Conservation (phyloP, 2,888 invertebrate species). For the Aleiodes leptofemur region DNA sequence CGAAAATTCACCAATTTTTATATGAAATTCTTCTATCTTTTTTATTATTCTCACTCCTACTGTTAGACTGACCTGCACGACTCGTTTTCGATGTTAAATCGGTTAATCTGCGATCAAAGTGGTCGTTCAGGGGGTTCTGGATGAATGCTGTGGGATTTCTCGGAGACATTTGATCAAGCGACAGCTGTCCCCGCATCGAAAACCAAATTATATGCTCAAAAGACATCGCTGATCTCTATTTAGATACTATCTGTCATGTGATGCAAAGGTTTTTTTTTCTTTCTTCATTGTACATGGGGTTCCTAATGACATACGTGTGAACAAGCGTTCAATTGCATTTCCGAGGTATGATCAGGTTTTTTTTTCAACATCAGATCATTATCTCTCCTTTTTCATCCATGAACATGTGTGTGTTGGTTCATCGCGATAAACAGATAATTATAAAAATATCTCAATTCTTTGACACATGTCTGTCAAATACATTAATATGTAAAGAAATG, state of each 20-base stretch:
- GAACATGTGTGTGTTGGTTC: constrained; percentile 3
- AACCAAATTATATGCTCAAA: constrained; percentile 74
- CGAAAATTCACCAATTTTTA: constrained; percentile 8
- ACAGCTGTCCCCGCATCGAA: constrained; percentile 74
- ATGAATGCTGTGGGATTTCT: constrained; percentile 30
- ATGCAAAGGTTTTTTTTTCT: constrained; percentile 54
- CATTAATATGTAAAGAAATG: too few relatives aligned
- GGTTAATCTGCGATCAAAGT: constrained; percentile 27
- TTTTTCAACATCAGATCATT: constrained; percentile 24
- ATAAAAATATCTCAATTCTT: constrained; percentile 18
- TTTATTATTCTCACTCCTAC: not conserved
- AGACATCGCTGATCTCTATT: constrained; percentile 73
- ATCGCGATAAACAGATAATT: constrained; percentile 15
- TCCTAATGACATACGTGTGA: constrained; percentile 60
- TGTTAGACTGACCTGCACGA: constrained; percentile 32
- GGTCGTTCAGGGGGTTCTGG: not conserved
- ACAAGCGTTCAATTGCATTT: constrained; percentile 62
- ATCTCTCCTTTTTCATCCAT: not conserved
- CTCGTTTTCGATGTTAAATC: constrained; percentile 34
- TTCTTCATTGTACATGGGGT: constrained; percentile 46
- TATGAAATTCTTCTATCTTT: not conserved
- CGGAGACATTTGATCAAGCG: constrained; percentile 61
- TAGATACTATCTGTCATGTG: constrained; percentile 70
- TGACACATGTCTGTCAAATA: constrained; percentile 17
- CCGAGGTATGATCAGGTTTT: constrained; percentile 58